phyloP scores from a whole-genome alignment of 2,797 vertebrate genomes.

The Rhabdophis nuchalis region DNA sequence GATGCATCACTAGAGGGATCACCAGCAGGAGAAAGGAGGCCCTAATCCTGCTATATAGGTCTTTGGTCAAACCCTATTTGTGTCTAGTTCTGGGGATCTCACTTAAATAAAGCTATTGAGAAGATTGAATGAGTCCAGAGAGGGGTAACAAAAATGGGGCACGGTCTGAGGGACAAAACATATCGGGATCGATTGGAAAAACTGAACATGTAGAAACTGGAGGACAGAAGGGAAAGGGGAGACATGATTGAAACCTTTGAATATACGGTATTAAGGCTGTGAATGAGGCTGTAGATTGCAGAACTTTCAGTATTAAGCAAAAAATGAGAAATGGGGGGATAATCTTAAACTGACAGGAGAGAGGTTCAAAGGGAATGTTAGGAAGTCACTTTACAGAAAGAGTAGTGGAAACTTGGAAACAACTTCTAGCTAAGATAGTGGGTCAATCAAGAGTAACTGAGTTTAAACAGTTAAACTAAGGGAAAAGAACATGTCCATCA shows the following conservation, averaged over 20 bases:
- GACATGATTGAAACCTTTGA: background rate
- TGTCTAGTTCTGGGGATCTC: background rate
- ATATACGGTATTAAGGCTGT: background rate
- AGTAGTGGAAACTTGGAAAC: background rate
- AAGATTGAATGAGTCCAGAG: background rate
- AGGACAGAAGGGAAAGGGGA: background rate
- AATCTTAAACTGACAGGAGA: background rate
- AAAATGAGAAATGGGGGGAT: background rate
- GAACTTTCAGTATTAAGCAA: background rate
- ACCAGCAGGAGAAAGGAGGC: background rate
- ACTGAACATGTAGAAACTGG: background rate
- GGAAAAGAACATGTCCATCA: background rate
- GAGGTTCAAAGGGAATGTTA: background rate
- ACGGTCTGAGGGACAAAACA: background rate
- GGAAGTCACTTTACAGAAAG: background rate
- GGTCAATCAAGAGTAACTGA: background rate
- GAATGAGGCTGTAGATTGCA: background rate
- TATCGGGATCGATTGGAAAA: background rate
- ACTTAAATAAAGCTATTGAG: background rate
- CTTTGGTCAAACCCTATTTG: background rate
- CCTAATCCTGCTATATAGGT: background rate
- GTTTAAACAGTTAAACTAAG: background rate
- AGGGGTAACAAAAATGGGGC: background rate
- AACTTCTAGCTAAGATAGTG: background rate
- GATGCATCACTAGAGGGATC: background rate